phyloP scores from a whole-genome alignment of 1,140 invertebrate genomes.

The Drosophila bipectinata region DNA sequence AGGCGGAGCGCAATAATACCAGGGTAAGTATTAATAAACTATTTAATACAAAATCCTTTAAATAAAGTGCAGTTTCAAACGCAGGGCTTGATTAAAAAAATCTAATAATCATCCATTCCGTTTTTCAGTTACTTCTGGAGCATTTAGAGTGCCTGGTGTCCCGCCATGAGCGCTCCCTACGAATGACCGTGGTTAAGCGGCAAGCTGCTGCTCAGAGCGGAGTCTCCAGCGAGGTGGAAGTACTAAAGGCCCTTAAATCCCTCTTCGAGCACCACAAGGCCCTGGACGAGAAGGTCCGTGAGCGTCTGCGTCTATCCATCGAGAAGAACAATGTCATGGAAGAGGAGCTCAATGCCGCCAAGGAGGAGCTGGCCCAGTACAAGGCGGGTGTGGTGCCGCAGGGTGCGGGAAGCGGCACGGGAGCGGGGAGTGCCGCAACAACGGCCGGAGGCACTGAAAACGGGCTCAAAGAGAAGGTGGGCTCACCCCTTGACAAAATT shows the following conservation, averaged over 20 bases:
- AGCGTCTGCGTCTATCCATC: conserved; percentile 96
- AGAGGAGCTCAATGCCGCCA: conserved; percentile 96
- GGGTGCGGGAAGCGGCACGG: conserved; percentile 67
- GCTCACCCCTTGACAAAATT: conserved; percentile 6
- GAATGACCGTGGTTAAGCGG: conserved; percentile 99
- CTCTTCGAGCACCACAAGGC: conserved; percentile 99
- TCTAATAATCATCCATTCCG: not conserved
- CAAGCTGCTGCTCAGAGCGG: conserved; percentile 98
- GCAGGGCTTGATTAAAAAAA: too few relatives aligned
- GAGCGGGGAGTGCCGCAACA: conserved; percentile 59
- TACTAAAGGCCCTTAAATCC: conserved; percentile 99
- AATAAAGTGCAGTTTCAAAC: too few relatives aligned
- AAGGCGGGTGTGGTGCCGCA: conserved; percentile 87
- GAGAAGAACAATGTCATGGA: conserved; percentile 97
- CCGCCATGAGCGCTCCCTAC: conserved; percentile 98
- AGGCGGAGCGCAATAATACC: conserved; percentile 99
- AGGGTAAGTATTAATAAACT: conserved; percentile 86
- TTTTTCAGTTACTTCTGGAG: conserved; percentile 95
- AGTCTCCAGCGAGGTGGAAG: conserved; percentile 99
- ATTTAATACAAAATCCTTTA: too few relatives aligned
- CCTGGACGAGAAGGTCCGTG: conserved; percentile 99
- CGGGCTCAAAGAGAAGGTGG: conserved; percentile 84
- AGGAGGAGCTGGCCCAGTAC: conserved; percentile 96
- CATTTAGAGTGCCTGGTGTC: conserved; percentile 99
- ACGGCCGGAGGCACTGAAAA: conserved; percentile 77